Percentiles rank a stretch among this genome's conserved stretches.
phyloP scores from a whole-genome alignment of 2,113 vertebrate species.

The Solenodon paradoxus region DNA sequence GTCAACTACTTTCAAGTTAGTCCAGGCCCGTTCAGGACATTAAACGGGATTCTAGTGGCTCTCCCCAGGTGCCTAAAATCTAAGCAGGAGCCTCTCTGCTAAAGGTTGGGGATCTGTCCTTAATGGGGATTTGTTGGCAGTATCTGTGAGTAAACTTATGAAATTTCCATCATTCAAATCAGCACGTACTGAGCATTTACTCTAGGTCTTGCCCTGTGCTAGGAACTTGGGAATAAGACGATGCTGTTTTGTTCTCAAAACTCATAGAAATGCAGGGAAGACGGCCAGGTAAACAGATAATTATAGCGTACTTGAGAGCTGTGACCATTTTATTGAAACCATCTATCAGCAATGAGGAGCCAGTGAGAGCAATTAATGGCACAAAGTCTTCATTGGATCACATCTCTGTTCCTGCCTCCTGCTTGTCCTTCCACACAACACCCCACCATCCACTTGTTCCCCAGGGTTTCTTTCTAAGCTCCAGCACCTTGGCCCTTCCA shows the following conservation, averaged over 20 bases:
- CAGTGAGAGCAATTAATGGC: background rate
- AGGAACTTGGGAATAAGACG: background rate
- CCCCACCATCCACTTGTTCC: background rate
- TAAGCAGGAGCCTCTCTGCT: background rate
- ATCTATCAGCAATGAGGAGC: conserved; percentile 21
- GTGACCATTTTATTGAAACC: background rate
- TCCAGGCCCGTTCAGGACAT: background rate
- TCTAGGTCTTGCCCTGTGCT: conserved; percentile 14
- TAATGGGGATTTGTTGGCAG: conserved; percentile 8
- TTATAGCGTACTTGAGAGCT: background rate
- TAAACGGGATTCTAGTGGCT: background rate
- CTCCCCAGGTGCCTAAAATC: conserved; percentile 13
- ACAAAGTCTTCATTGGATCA: background rate
- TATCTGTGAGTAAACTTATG: background rate
- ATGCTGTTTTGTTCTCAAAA: conserved; percentile 11
- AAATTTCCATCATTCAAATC: conserved; percentile 13
- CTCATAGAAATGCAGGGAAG: conserved; percentile 14
- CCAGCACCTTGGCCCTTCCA: background rate
- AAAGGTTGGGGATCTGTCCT: background rate
- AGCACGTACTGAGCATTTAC: background rate
- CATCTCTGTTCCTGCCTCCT: background rate
- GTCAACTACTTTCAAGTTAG: conserved; percentile 14
- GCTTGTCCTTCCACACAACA: background rate
- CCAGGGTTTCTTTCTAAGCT: background rate
- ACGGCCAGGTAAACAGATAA: conserved; percentile 1